These are phyloP conservation scores for Alsophila aescularia DNA, from an alignment of 2,888 invertebrate genomes.

Conservation along the genomic window DNA sequence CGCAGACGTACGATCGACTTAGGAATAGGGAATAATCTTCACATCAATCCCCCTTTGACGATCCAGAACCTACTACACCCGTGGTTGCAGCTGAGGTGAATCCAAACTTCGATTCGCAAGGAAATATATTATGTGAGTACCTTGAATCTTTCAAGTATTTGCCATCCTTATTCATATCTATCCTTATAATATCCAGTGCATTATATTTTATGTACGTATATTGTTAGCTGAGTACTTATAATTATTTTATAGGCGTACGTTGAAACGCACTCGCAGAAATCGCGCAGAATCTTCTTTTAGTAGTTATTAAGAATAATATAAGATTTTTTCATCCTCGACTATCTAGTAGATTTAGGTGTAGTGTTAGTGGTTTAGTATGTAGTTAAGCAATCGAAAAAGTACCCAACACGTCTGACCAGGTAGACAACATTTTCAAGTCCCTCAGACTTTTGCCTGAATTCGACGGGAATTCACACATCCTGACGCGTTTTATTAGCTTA, in stretches of 20 bases:
- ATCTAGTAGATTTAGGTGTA: too few relatives aligned
- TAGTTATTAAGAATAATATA: too few relatives aligned
- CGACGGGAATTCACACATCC: slow-evolving; percentile 32
- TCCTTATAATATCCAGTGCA: too few relatives aligned
- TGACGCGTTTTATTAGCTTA: slow-evolving; percentile 37
- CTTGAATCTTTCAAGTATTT: too few relatives aligned
- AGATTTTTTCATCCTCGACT: too few relatives aligned
- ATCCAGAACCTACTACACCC: too few relatives aligned
- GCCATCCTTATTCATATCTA: too few relatives aligned
- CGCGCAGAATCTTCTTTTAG: too few relatives aligned
- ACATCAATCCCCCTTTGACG: neutral
- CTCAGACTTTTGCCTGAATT: slow-evolving; percentile 17
- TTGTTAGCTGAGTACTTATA: neutral
- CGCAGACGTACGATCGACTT: neutral
- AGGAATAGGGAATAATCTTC: neutral
- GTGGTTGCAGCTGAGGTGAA: too few relatives aligned
- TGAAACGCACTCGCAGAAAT: too few relatives aligned
- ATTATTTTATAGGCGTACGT: neutral
- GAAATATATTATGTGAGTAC: too few relatives aligned
- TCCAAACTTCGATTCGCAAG: too few relatives aligned
- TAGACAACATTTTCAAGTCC: neutral
- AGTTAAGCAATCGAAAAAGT: neutral
- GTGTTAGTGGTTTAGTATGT: neutral
- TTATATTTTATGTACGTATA: neutral
- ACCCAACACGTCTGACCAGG: neutral